Base-by-base conservation (phyloP, 2,888 invertebrate species). In the Petrophora chlorosata region DNA sequence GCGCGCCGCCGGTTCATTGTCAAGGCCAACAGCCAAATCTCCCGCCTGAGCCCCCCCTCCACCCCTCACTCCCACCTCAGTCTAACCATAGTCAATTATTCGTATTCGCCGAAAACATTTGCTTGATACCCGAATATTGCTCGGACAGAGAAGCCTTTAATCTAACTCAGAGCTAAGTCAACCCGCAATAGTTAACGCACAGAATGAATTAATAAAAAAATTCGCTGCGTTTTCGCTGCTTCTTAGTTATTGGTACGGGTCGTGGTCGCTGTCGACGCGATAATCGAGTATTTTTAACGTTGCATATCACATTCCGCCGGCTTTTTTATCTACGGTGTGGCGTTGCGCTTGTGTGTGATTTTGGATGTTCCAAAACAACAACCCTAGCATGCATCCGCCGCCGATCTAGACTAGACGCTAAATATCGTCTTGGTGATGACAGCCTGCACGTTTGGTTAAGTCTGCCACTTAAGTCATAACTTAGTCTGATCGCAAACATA, bases 21-120 rank as follows among this genome's bases (percentile, higher is more conserved):
- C 88, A 89, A 89, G 88, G 89, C 87, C 89, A 89, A 83, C 89
- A 74, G 82, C 89, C 89, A 82, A 88, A 89, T 87, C 85, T 87
- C 83, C 83, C 80, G 82, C 82, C 78, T 73, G 73, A 72, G 75
- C 75, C 80, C 81, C 41, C 76, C 77, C 74, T 70, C 75, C 80
- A 81, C 41, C 76, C 77, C 74, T 70, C 73, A 70, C 76, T 76
- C 75, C 76, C 69, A 69, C 75, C 76, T 63, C 71, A 60, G 63
- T 59, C 76, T 67, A 70, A 71, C 72, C 70, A 68, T 66, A 71
- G 69, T 73, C 82, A 80, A 83, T 83, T 85, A 84, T 80, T 73
- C 67, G 73, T 71, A 77, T 82, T 72, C 73, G 74, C 61, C 78
- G 75, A 79, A 79, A 74, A 76, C 74, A 72, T 76, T 69, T 68